These are phyloP conservation scores for Craseonycteris thonglongyai DNA, from an alignment of 2,113 vertebrate species.

Conservation along the genomic window DNA sequence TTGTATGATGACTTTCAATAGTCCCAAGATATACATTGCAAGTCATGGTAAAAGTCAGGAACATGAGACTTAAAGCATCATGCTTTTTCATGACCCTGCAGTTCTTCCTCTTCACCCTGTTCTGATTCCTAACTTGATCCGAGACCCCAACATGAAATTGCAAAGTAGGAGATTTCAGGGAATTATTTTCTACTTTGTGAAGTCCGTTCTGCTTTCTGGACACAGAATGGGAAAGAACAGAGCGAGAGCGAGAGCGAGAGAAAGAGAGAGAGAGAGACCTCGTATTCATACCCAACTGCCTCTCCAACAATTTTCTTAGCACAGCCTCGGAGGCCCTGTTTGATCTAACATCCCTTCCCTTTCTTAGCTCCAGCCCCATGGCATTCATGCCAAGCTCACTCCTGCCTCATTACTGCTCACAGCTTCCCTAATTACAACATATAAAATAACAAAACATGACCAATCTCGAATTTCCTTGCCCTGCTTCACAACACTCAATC, in stretches of 20 bases:
- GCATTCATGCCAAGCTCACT: background rate
- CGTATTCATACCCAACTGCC: background rate
- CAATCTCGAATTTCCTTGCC: background rate
- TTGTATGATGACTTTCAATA: background rate
- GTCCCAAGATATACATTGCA: background rate
- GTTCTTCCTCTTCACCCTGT: background rate
- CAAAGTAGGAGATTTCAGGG: background rate
- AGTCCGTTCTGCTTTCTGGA: background rate
- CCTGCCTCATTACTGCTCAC: no score
- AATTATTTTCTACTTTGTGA: background rate
- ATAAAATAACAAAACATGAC: background rate
- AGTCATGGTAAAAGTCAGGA: background rate
- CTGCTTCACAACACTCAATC: background rate
- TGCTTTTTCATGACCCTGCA: background rate
- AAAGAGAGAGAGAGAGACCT: background rate
- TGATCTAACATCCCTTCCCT: background rate
- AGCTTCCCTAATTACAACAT: background rate
- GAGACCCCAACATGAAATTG: background rate
- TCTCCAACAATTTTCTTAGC: background rate
- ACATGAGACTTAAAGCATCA: background rate
- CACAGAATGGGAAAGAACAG: background rate
- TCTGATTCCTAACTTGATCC: background rate
- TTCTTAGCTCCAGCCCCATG: background rate
- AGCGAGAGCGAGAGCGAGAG: background rate
- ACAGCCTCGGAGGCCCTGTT: background rate